Conservation (phyloP, 2,797 vertebrate species). For the Lepilemur septentrionalis region DNA sequence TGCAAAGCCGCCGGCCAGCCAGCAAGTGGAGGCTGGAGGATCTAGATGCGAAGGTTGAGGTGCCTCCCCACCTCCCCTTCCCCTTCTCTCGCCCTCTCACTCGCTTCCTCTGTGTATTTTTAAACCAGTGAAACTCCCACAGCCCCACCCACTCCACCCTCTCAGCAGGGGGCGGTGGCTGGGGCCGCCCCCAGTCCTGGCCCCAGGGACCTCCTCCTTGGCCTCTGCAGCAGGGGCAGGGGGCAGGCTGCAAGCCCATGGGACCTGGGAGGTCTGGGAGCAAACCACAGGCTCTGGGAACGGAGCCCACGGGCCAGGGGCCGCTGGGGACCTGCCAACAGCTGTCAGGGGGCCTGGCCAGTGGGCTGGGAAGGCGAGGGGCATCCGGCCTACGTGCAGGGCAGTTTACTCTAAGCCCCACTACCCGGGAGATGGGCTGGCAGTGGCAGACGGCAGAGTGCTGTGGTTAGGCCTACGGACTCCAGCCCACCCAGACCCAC, state of each 20-base stretch:
- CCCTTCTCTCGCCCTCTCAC: constrained; percentile 71
- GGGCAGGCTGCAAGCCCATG: constrained; percentile 47
- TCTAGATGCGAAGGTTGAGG: background rate
- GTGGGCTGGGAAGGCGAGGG: background rate
- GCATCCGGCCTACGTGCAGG: background rate
- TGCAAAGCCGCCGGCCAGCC: background rate
- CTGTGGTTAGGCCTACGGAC: background rate
- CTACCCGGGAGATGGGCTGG: background rate
- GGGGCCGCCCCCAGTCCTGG: constrained; percentile 35
- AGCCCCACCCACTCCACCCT: constrained; percentile 70
- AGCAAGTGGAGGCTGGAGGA: background rate
- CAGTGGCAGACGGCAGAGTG: background rate
- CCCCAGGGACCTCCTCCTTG: constrained; percentile 38
- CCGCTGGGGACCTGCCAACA: constrained; percentile 17
- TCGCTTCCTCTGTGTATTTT: constrained; percentile 82
- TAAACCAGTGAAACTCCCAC: constrained; percentile 76
- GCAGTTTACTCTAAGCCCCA: background rate
- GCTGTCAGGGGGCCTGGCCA: constrained; percentile 41
- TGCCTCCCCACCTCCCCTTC: constrained; percentile 78
- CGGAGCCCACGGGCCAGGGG: constrained; percentile 42
- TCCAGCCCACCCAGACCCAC: background rate
- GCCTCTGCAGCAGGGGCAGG: background rate
- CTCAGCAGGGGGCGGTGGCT: constrained; percentile 58
- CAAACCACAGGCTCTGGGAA: constrained; percentile 68
- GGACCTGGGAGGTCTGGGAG: constrained; percentile 42